Conservation (phyloP, 1,140 invertebrate genomes). For the Calliopsis andreniformis region DNA sequence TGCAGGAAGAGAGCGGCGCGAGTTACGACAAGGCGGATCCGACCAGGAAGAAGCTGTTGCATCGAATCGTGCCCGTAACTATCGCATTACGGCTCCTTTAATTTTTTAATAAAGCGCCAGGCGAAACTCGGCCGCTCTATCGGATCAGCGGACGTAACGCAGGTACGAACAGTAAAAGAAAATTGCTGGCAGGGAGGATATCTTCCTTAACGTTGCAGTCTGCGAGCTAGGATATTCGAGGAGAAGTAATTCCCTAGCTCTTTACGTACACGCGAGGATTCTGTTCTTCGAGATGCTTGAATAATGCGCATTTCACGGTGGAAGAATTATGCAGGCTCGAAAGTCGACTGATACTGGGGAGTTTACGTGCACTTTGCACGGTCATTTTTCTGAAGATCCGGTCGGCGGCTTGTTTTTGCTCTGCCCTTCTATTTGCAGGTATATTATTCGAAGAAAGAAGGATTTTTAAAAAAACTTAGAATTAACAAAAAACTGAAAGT, state of each 20-base stretch:
- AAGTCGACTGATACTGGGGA: background rate
- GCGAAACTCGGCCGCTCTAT: conserved; percentile 13
- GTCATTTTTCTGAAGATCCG: background rate
- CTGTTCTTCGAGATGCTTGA: background rate
- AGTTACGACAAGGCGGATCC: conserved; percentile 7
- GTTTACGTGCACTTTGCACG: background rate
- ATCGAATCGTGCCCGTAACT: conserved; percentile 38
- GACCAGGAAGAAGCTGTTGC: background rate
- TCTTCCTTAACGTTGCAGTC: conserved; percentile 38
- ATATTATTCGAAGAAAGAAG: too few species aligned
- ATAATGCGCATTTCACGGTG: background rate
- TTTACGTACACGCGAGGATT: conserved; percentile 21
- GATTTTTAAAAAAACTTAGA: too few species aligned
- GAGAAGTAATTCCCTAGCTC: conserved; percentile 21
- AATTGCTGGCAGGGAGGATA: conserved; percentile 18
- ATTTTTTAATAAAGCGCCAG: conserved; percentile 40
- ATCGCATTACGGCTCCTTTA: conserved; percentile 27
- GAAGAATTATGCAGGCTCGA: background rate
- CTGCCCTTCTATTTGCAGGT: too few species aligned
- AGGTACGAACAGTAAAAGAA: conserved; percentile 31
- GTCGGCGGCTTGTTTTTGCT: too few species aligned
- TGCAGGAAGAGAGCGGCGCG: background rate
- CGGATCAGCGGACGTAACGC: background rate
- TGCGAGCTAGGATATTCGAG: conserved; percentile 10
- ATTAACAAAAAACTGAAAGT: too few species aligned